Evolutionary conservation across 1,140 invertebrate species (phyloP), one percentile per base, ranked within the genome.

Genomic region (Drosophila navojoa): DNA sequence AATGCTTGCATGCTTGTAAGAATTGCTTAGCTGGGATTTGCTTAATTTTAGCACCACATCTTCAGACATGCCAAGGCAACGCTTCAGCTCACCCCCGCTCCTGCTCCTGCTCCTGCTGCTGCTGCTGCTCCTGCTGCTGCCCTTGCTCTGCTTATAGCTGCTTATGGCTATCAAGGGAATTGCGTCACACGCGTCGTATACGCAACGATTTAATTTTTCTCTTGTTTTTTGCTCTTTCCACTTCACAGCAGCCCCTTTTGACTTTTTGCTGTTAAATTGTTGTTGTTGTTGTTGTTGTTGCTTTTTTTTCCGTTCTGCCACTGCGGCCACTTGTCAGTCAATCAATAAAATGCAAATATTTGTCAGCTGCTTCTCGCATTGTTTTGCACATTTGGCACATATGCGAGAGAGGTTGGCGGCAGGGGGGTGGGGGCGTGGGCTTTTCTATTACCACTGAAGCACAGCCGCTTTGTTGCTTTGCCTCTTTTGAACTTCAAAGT

Each of bases 11-110:
- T 85, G 77, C 79, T 85, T 75, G 66, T 63, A 60, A 44, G 70
- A 85, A 85, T 85, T 81, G 81, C 81, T 81, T 81, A 75, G 78
- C 81, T 81, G 81, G 81, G 81, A 85, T 86, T 85, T 86, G 77
- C 77, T 81, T 85, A 81, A 86, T 85, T 85, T 86, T 50, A 67
- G 61, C 66, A 70, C 44, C 67, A 70, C 42, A 53, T 67, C 62
- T 44, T 38, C 35, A 38, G 45, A 53, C 64, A 70, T 58, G 38
- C 58, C 62, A 47, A 27, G 25, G 22, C 40, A 59, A 32, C 44
- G 10, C 35, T 38, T 29, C 27, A 15, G 19, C 22, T 19, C 2
- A 40, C 40, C 40, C 38, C 27, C 11, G 1, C n/a, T 45, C 35
- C 9, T 15, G 29, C 38, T 19, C 38, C 44, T 15, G 38, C 45